Evolutionary conservation across 2,888 invertebrate genomes (phyloP).

Genomic region (Lysandra coridon): DNA sequence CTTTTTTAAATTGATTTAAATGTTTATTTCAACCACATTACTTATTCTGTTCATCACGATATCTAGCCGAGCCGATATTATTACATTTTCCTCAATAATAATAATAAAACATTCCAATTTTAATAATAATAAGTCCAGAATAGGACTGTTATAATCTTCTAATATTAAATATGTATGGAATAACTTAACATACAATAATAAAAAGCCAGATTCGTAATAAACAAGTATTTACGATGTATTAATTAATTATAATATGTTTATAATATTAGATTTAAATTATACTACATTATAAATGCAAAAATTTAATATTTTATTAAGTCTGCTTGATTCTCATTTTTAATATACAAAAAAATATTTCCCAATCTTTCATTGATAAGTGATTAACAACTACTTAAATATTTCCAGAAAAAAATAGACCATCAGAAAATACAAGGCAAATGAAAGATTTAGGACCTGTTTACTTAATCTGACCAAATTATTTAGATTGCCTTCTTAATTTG

Average conservation of each 20-base stretch:
- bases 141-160: neutral
- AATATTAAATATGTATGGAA: neutral
- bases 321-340: neutral
- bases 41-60: constrained; percentile 46
- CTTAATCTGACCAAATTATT: no score
- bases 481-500: no score
- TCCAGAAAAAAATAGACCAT: no score
- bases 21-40: constrained; percentile 74
- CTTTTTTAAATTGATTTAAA: constrained; percentile 61
- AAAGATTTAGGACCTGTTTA: no score
- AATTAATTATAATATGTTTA: neutral
- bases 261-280: neutral
- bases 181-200: neutral
- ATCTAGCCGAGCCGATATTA: constrained; percentile 34
- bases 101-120: neutral
- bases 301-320: neutral
- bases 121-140: neutral
- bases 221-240: neutral
- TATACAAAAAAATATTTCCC: neutral
- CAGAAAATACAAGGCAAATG: no score
- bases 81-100: neutral
- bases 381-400: no score
- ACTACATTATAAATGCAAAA: neutral
- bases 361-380: no score
- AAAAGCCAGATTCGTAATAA: neutral